Evolutionary conservation across 2,113 vertebrate species (phyloP), one percentile per base, ranked within the genome.

Genomic region (Suncus etruscus): DNA sequence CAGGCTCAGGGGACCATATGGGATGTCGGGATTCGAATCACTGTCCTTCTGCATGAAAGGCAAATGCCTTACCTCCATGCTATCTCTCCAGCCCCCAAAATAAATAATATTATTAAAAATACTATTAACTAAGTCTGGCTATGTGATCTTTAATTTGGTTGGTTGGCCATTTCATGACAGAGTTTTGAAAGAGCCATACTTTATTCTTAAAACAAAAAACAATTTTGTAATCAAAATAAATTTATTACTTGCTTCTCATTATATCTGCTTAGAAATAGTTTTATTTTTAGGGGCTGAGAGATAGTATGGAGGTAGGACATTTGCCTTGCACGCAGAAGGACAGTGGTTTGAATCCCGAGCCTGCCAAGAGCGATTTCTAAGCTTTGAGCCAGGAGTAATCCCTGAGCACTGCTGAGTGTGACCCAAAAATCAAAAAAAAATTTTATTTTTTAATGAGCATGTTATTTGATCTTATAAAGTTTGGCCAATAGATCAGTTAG

Each of bases 261-360:
- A 85, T 50, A 78, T 78, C 75, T 78, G 22, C 45, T 91, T 89
- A 75, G 72, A 87, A 39, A 83, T 45, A 79, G 54, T 88, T 83
- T 83, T 16, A 76, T 65, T 8, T 83, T 93, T 58, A 79, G 47
- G 39, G 39, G 39, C 39, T 39, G 39, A 39, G 39, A 39, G 39
- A 39, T 39, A 39, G 39, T 5, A 39, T 39, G 39, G 39, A 39
- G 39, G 3, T 39, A 39, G 39, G 39, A 5, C 39, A 39, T 39
- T 39, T 39, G 39, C 39, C 39, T 39, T 39, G 3, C 39, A 39
- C 5, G 39, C 39, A 39, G 39, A 39, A 39, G 39, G 39, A 39
- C 3, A 5, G 39, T 39, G 39, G 39, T 39, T 39, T 5, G 39
- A 39, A 39, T 39, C 39, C 39, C 39, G 39, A 39, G 39, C 39